Evolutionary conservation across 2,888 invertebrate genomes (phyloP).

Genomic region (Amphipyra tragopoginis): DNA sequence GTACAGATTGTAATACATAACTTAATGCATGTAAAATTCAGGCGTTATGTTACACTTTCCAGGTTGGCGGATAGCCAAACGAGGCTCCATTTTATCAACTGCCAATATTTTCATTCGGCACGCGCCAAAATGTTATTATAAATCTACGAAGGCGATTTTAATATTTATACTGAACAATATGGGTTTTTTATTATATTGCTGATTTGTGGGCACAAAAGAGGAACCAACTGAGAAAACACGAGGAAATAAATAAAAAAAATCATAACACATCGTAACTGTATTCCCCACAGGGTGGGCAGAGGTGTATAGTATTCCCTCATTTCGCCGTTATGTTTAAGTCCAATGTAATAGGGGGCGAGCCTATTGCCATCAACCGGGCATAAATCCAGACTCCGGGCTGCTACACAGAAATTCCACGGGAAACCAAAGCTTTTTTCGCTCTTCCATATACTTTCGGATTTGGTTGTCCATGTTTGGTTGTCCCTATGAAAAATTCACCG

Average conservation of each 20-base stretch:
- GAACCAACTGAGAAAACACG: too few species aligned
- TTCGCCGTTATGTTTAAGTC: too few species aligned
- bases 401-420: too few species aligned
- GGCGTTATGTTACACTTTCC: constrained; percentile 44
- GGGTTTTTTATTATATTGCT: constrained; percentile 12
- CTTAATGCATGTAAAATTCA: constrained; percentile 46
- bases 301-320: too few species aligned
- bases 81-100: constrained; percentile 39
- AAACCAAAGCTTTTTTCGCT: too few species aligned
- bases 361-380: too few species aligned
- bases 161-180: constrained; percentile 34
- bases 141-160: constrained; percentile 35
- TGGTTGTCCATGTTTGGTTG: too few species aligned
- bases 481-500: too few species aligned
- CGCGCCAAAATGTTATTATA: constrained; percentile 44
- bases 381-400: too few species aligned
- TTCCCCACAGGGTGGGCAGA: too few species aligned
- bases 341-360: too few species aligned
- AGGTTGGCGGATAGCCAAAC: constrained; percentile 55
- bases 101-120: constrained; percentile 56
- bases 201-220: not conserved
- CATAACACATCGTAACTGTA: not conserved
- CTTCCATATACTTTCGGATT: too few species aligned
- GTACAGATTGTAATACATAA: constrained; percentile 10
- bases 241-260: not conserved